These are phyloP conservation scores for Prosopocoilus inquinatus DNA, from an alignment of 2,888 invertebrate species.

Conservation along the genomic window DNA sequence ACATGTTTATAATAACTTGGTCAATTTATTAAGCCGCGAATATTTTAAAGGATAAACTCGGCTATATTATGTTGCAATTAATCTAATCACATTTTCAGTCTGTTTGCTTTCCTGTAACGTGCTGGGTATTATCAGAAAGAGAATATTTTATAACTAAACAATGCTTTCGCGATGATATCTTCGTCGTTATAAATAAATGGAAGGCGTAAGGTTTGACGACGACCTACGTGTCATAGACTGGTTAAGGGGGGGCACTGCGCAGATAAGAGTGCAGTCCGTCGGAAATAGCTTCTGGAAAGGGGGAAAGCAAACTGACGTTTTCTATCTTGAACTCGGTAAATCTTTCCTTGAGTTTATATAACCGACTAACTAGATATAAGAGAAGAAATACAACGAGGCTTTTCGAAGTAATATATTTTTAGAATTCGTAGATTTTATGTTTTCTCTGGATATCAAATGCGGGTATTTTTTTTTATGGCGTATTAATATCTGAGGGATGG, in stretches of 20 bases:
- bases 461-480: no score
- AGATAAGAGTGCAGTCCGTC: constrained; percentile 25
- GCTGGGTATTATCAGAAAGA: constrained; percentile 12
- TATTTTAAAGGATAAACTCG: not conserved
- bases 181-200: constrained; percentile 23
- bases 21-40: no score
- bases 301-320: constrained; percentile 41
- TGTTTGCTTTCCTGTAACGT: constrained; percentile 8
- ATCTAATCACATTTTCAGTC: not conserved
- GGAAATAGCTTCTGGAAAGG: constrained; percentile 21
- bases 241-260: constrained; percentile 10
- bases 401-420: no score
- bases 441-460: no score
- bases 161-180: constrained; percentile 24
- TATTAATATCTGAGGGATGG: no score
- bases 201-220: constrained; percentile 16
- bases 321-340: constrained; percentile 43
- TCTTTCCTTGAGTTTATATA: constrained; percentile 36
- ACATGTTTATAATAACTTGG: no score
- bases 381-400: not conserved
- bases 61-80: not conserved
- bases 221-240: constrained; percentile 21
- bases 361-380: constrained; percentile 9
- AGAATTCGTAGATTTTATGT: no score
- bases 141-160: constrained; percentile 26